Percentiles rank a stretch among this genome's conserved stretches.
phyloP scores from a whole-genome alignment of 1,140 invertebrate species.

The Drosophila bifasciata region DNA sequence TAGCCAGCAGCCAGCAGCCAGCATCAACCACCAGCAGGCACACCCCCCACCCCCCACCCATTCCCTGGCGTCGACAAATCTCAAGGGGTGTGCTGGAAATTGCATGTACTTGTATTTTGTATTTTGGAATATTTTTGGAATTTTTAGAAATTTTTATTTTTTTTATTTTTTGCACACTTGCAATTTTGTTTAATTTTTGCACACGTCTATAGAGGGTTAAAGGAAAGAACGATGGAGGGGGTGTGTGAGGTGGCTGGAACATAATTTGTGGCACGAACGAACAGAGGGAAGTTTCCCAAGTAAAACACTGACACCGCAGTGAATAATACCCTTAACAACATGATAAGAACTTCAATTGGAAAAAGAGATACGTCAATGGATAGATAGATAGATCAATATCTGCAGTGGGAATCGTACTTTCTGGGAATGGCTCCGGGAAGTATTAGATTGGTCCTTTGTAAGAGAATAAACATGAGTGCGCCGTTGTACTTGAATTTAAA shows the following conservation, averaged over 20 bases:
- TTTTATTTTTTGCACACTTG: conserved; percentile 69
- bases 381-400: too few relatives aligned
- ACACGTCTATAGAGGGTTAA: conserved; percentile 31
- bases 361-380: not conserved
- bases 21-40: conserved; percentile 39
- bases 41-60: not conserved
- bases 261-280: conserved; percentile 38
- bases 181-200: conserved; percentile 69
- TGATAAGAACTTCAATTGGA: conserved; percentile 14
- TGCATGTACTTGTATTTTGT: conserved; percentile 51
- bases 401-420: too few relatives aligned
- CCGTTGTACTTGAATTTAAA: too few relatives aligned
- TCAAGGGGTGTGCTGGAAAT: conserved; percentile 32
- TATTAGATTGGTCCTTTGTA: too few relatives aligned
- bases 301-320: conserved; percentile 1
- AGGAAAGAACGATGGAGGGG: conserved; percentile 19
- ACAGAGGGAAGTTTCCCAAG: not conserved
- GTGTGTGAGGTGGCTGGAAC: conserved; percentile 33
- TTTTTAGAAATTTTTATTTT: conserved; percentile 52
- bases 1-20: conserved; percentile 40
- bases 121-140: conserved; percentile 50
- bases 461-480: too few relatives aligned
- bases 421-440: too few relatives aligned
- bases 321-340: not conserved
- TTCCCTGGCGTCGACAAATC: too few relatives aligned